phyloP scores from a whole-genome alignment of 1,140 invertebrate genomes.

The Scaptodrosophila lebanonensis region DNA sequence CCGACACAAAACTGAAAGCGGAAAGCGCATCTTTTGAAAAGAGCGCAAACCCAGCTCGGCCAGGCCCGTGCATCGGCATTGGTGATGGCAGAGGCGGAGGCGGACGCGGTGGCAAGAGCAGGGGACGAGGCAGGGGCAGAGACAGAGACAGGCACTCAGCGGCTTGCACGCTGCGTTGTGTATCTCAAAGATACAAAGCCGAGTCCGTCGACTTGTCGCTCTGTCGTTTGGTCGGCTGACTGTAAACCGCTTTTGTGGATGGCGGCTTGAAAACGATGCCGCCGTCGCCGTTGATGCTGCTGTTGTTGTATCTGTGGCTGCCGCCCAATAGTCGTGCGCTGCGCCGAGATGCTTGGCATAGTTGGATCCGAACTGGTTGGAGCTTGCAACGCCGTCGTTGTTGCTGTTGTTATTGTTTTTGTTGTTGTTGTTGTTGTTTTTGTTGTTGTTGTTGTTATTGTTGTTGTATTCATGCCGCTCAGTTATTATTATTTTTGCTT shows the following conservation, averaged over 20 bases:
- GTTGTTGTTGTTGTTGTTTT: constrained; percentile 34
- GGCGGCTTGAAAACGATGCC: constrained; percentile 28
- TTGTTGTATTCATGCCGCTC: no score
- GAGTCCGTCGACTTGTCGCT: constrained; percentile 38
- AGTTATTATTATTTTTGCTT: neutral
- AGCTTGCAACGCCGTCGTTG: constrained; percentile 50
- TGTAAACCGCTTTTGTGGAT: constrained; percentile 70
- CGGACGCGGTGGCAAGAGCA: constrained; percentile 3
- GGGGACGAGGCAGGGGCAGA: constrained; percentile 2
- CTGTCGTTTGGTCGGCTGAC: constrained; percentile 44
- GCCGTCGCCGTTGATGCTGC: constrained; percentile 25
- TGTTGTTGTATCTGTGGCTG: neutral
- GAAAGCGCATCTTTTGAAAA: constrained; percentile 73
- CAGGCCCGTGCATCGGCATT: constrained; percentile 34
- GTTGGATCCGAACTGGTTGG: constrained; percentile 68
- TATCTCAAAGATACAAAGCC: constrained; percentile 66
- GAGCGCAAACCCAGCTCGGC: constrained; percentile 58
- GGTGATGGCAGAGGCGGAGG: constrained; percentile 16
- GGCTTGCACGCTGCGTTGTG: constrained; percentile 38
- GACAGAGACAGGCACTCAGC: constrained; percentile 29
- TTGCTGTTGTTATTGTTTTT: constrained; percentile 25
- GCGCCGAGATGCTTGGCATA: constrained; percentile 63
- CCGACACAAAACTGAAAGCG: constrained; percentile 40
- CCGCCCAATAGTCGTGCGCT: neutral
- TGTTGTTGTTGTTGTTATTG: constrained; percentile 43